Conservation (phyloP, 1,140 invertebrate genomes). For the Caligus rogercresseyi region DNA sequence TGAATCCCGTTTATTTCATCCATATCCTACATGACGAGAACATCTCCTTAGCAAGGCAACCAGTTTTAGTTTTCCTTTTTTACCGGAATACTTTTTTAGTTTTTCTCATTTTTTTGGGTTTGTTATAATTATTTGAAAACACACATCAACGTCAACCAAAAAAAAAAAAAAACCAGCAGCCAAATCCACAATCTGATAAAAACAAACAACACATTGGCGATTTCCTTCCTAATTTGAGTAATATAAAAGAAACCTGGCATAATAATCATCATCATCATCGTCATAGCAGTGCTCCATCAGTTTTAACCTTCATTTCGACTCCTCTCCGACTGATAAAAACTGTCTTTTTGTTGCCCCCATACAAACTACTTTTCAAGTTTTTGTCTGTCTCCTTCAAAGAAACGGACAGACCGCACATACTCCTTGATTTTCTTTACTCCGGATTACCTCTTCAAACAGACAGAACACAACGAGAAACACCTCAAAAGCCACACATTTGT, state of each 20-base stretch:
- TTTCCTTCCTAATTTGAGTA: too few relatives aligned
- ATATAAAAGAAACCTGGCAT: not conserved
- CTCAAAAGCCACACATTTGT: too few relatives aligned
- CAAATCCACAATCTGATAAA: too few relatives aligned
- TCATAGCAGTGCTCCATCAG: not conserved
- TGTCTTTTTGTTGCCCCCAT: too few relatives aligned
- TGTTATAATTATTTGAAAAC: not conserved
- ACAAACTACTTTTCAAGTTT: too few relatives aligned
- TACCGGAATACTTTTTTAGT: not conserved
- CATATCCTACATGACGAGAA: not conserved
- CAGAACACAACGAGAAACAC: too few relatives aligned
- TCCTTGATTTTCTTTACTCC: too few relatives aligned
- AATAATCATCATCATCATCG: not conserved
- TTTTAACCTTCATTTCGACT: not conserved
- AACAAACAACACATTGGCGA: too few relatives aligned
- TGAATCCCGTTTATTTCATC: not conserved
- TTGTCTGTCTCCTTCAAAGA: too few relatives aligned
- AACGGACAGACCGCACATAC: too few relatives aligned
- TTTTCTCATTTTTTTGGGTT: not conserved
- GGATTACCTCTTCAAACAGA: too few relatives aligned
- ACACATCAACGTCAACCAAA: not conserved
- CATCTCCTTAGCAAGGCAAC: not conserved
- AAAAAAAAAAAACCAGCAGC: not conserved
- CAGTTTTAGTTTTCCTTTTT: not conserved
- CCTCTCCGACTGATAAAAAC: too few relatives aligned